Base-by-base conservation (phyloP, 2,797 vertebrate species). In the Eulemur coronatus region DNA sequence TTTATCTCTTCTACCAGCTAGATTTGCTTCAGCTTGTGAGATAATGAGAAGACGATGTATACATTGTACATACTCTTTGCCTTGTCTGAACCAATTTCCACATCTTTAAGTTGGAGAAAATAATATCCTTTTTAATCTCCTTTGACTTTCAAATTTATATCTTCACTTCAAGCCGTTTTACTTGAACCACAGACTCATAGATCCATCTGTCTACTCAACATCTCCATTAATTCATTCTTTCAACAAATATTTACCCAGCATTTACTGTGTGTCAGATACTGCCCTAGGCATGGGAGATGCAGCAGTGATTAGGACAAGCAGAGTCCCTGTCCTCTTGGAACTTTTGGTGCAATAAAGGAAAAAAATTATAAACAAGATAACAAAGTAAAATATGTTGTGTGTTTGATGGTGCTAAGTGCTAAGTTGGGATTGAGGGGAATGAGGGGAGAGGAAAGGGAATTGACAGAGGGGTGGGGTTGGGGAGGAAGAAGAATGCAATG, bases 141-240 rank as follows among this genome's bases (percentile, higher is more conserved):
- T 95, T 80, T 75, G 41, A 86, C 85, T 94, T 92, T 94, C 41
- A 89, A 43, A 70, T 35, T 72, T 93, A 8, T 14, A 5, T 84
- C 84, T 95, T 38, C n/a, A 30, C 28, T 67, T 43, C n/a, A 72
- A 43, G 14, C 61, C 13, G 30, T 96, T 79, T 84, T 15, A 52
- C 4, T 81, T 91, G 22, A 82, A 70, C 35, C 92, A 43, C 82
- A n/a, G 55, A 65, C 20, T 69, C 11, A 38, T 70, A 33, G 75
- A 8, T 52, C 26, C n/a, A 26, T 75, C 50, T 70, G 52, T 70
- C 17, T 69, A 50, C 38, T 59, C 35, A 30, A 24, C 26, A 33
- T 59, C 50, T 38, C 18, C n/a, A 48, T 46, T 33, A 28, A 38
- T 76, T 22, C 43, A n/a, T 73, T 43, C 43, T 65, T 63, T 76